These are phyloP conservation scores for Hemithea aestivaria DNA, from an alignment of 2,888 invertebrate species.

Conservation along the genomic window DNA sequence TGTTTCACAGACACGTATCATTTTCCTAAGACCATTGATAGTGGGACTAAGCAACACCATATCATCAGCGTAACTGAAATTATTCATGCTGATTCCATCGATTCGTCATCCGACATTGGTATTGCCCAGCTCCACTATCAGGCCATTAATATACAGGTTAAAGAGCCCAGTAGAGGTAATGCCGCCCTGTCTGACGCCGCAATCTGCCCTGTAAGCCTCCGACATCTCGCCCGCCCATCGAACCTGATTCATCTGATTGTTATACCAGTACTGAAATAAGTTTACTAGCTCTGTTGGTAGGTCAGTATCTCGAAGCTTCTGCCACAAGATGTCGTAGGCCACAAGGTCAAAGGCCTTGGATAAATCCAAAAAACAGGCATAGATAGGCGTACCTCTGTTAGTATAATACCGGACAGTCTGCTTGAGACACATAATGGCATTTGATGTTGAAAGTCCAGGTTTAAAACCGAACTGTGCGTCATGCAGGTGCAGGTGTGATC, in stretches of 20 bases:
- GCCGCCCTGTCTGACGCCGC: background rate
- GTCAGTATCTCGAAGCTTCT: background rate
- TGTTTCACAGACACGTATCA: background rate
- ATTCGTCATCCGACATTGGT: background rate
- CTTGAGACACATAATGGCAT: conserved; percentile 13
- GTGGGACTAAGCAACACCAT: background rate
- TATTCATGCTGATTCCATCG: background rate
- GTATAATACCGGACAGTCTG: conserved; percentile 7
- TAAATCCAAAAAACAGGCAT: conserved; percentile 8
- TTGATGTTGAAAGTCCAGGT: conserved; percentile 14
- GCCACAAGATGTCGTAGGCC: conserved; percentile 2
- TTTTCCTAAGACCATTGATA: background rate
- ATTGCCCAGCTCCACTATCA: background rate
- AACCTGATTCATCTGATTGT: background rate
- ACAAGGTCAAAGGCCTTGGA: conserved; percentile 9
- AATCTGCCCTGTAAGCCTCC: background rate
- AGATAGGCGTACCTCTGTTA: conserved; percentile 3
- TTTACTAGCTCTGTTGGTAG: too few species aligned
- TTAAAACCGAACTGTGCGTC: conserved; percentile 22
- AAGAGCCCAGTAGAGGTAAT: background rate
- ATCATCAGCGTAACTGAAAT: too few species aligned
- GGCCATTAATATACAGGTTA: background rate
- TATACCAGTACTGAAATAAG: background rate
- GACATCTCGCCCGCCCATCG: background rate
- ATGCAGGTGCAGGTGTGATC: conserved; percentile 5